These are phyloP conservation scores for Liasis olivaceus DNA, from an alignment of 2,797 vertebrate genomes.

Conservation along the genomic window DNA sequence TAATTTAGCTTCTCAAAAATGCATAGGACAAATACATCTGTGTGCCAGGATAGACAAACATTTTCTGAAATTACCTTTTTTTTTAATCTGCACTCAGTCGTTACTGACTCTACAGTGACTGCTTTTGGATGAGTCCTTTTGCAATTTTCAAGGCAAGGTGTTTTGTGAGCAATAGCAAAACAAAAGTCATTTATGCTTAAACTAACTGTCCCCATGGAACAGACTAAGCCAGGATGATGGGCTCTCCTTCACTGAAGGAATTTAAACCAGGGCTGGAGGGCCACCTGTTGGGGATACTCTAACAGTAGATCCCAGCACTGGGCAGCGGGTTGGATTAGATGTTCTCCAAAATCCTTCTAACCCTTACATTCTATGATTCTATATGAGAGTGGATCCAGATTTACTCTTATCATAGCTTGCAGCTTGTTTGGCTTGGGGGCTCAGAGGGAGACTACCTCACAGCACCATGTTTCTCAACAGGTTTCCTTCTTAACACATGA, in stretches of 20 bases:
- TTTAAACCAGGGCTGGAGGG: background rate
- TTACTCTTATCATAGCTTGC: background rate
- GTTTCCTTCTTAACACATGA: accelerated
- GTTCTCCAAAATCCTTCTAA: background rate
- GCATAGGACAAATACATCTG: background rate
- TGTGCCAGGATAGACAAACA: background rate
- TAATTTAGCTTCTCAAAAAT: background rate
- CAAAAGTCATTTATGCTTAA: background rate
- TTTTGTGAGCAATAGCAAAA: background rate
- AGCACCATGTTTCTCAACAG: background rate
- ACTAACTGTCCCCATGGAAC: background rate
- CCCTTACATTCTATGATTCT: background rate
- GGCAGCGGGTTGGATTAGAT: background rate
- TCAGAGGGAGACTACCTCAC: no score
- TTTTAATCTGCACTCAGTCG: no score
- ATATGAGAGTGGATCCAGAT: background rate
- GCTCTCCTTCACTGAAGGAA: background rate
- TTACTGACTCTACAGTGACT: no score
- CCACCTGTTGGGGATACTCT: background rate
- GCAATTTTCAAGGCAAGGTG: no score
- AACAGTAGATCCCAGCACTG: background rate
- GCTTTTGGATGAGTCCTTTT: no score
- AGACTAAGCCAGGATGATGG: background rate
- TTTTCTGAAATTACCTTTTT: background rate
- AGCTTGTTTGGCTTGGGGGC: background rate